These are phyloP conservation scores for Andrena minutula DNA, from an alignment of 2,888 invertebrate species.

Conservation along the genomic window DNA sequence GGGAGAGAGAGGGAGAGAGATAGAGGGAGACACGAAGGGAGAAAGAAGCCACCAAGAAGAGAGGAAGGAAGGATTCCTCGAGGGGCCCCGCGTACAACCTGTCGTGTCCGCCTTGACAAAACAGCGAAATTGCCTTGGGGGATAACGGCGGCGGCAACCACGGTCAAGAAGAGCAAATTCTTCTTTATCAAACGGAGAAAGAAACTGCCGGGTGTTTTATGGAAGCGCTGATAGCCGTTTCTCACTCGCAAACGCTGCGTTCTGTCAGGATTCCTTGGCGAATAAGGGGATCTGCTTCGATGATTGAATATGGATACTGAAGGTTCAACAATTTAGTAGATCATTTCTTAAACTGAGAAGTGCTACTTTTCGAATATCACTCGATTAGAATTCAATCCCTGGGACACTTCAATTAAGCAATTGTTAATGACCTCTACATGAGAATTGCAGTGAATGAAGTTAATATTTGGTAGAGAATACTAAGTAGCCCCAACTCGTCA, in stretches of 20 bases:
- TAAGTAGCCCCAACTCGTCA: too few species aligned
- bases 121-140: conserved; percentile 75
- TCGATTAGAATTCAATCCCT: too few species aligned
- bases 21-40: conserved; percentile 6
- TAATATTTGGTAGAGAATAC: too few species aligned
- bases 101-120: conserved; percentile 79
- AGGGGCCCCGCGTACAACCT: conserved; percentile 81
- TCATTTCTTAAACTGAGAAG: too few species aligned
- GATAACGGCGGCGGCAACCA: conserved; percentile 65
- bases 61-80: conserved; percentile 75
- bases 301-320: neutral
- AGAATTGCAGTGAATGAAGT: too few species aligned
- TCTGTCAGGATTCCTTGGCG: neutral
- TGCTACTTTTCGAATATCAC: too few species aligned
- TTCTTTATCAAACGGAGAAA: conserved; percentile 56
- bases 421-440: too few species aligned
- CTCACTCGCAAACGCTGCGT: conserved; percentile 15
- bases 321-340: neutral
- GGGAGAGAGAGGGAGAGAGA: conserved; percentile 25
- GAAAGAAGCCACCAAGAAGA: conserved; percentile 39
- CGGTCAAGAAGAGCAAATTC: conserved; percentile 59
- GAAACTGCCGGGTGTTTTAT: conserved; percentile 38
- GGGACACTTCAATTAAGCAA: too few species aligned
- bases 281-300: neutral
- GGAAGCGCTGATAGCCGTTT: conserved; percentile 34